These are phyloP conservation scores for Callimorpha dominula DNA, from an alignment of 2,888 invertebrate species.

Conservation along the genomic window DNA sequence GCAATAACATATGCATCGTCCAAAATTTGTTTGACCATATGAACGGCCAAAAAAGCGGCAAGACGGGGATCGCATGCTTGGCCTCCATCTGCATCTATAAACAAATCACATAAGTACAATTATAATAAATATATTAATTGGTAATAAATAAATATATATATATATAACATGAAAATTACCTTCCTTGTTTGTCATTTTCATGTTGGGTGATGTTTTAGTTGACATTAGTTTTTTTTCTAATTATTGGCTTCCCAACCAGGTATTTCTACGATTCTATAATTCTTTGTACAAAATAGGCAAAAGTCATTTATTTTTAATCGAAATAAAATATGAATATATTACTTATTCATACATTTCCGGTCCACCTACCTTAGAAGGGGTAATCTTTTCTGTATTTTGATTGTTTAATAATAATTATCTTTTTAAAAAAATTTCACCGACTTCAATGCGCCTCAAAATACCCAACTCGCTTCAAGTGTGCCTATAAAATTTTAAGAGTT, in stretches of 20 bases:
- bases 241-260: slow-evolving; percentile 7
- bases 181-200: slow-evolving; percentile 68
- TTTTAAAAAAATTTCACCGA: too few species aligned
- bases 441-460: too few species aligned
- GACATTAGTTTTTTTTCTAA: slow-evolving; percentile 9
- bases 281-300: too few species aligned
- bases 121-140: neutral
- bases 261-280: neutral
- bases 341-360: too few species aligned
- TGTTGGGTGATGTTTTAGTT: slow-evolving; percentile 17
- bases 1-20: slow-evolving; percentile 77
- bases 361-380: too few species aligned
- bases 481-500: too few species aligned
- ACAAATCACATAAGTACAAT: slow-evolving; percentile 5
- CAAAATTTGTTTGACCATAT: slow-evolving; percentile 75
- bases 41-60: slow-evolving; percentile 69
- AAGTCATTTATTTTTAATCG: too few species aligned
- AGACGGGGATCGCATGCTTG: slow-evolving; percentile 55
- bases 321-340: too few species aligned
- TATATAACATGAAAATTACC: slow-evolving; percentile 49
- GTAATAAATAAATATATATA: neutral
- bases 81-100: slow-evolving; percentile 55
- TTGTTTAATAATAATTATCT: too few species aligned
- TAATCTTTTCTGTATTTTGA: too few species aligned
- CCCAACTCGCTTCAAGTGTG: too few species aligned